Evolutionary conservation across 2,888 invertebrate species (phyloP).

Genomic region (Cephus rjabovi): DNA sequence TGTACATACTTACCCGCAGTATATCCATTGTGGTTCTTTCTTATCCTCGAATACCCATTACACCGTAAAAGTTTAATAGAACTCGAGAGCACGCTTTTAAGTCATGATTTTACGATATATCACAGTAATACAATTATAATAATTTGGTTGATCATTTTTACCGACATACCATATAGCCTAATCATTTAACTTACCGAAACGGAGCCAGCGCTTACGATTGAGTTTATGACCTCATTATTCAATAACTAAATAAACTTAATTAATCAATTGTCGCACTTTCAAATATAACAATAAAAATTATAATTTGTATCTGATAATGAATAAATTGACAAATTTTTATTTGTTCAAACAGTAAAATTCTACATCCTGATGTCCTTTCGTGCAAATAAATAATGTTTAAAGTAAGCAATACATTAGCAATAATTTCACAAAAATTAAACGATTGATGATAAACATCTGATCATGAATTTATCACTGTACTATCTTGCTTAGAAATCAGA

Average conservation of each 20-base stretch:
- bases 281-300: not conserved
- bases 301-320: not conserved
- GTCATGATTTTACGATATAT: not conserved
- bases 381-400: not conserved
- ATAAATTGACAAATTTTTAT: too few species aligned
- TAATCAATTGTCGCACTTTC: too few species aligned
- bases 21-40: not conserved
- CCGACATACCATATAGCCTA: not conserved
- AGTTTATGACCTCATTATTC: not conserved
- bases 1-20: not conserved
- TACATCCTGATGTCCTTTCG: too few species aligned
- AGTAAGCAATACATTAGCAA: not conserved
- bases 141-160: not conserved
- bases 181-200: not conserved
- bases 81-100: not conserved
- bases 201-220: not conserved
- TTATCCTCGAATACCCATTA: too few species aligned
- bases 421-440: too few species aligned
- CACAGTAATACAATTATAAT: not conserved
- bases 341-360: too few species aligned
- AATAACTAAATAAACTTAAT: too few species aligned
- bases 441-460: not conserved
- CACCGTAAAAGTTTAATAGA: too few species aligned
- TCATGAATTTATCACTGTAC: not conserved
- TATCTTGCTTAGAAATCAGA: not conserved